These are phyloP conservation scores for Conomelus anceps DNA, from an alignment of 2,888 invertebrate species.

Conservation along the genomic window DNA sequence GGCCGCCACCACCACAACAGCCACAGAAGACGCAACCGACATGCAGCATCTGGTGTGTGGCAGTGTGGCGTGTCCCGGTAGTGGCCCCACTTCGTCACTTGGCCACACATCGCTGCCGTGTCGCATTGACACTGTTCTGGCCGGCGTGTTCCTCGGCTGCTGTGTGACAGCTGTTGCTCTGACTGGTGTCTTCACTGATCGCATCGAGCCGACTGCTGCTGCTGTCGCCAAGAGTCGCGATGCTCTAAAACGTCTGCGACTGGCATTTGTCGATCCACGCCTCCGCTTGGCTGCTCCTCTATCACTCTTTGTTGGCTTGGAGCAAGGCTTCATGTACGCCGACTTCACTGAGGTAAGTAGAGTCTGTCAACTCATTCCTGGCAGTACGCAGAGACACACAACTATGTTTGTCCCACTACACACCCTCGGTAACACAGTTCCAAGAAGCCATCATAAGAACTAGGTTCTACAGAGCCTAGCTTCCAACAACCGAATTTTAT, in stretches of 20 bases:
- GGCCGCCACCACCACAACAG: neutral
- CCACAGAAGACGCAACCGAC: constrained; percentile 41
- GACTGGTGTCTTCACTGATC: constrained; percentile 46
- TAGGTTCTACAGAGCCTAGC: too few relatives aligned
- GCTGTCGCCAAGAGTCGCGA: constrained; percentile 26
- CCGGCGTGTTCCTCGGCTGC: constrained; percentile 44
- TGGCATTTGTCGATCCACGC: constrained; percentile 54
- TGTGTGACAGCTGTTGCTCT: constrained; percentile 45
- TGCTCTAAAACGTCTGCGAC: constrained; percentile 44
- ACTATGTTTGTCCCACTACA: too few relatives aligned
- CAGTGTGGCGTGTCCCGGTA: constrained; percentile 49
- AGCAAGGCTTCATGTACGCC: constrained; percentile 77
- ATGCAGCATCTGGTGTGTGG: constrained; percentile 53
- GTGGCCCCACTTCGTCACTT: neutral
- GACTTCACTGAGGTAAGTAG: constrained; percentile 66
- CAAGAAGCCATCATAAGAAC: too few relatives aligned
- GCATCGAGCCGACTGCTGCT: constrained; percentile 39
- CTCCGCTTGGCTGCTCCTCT: constrained; percentile 66
- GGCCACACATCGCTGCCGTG: constrained; percentile 37
- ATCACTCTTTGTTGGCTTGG: constrained; percentile 73
- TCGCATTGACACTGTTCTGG: constrained; percentile 41
- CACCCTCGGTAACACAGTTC: too few relatives aligned
- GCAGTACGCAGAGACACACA: too few relatives aligned
- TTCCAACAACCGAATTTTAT: too few relatives aligned
- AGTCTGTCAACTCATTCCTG: neutral